Base-by-base conservation (phyloP, 2,113 vertebrate species). In the Datnioides undecimradiatus region DNA sequence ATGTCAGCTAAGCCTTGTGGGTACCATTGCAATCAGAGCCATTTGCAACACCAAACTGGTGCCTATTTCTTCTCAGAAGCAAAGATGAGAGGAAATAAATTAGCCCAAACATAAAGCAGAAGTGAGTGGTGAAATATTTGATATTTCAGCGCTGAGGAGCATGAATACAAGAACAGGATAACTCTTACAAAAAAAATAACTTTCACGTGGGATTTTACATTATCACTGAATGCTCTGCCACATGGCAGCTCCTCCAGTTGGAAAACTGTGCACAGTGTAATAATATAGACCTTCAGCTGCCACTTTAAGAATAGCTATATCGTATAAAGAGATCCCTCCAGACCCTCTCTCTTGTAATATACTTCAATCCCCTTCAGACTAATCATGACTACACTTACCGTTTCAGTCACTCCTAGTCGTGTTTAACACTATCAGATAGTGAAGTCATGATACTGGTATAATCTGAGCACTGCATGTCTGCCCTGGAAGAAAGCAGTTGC, bases 401-500 rank as follows among this genome's bases (percentile, higher is more conserved):
- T 55, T 68, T 59, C 14, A 31, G 57, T 45, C 40, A 40, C 52
- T 81, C 31, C 27, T 17, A 12, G 36, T n/a, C 27, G 34, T 59
- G 11, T 2, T 40, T 16, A 40, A 17, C 19, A 17, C 25, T 40
- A 48, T 46, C 52, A 63, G 21, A 79, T 8, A 82, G 38, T 46
- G 29, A 67, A 36, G 25, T 54, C 3, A 43, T 63, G 34, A 79
- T 33, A 59, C 16, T 27, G 55, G 55, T 85, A 75, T 79, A 71
- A 82, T 76, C 21, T 5, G 48, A 76, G 29, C 41, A 41, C 46
- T 77, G 54, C 71, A 79, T 36, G 62, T 66, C 41, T 72, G 72
- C 70, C 69, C 55, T 79, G 60, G 48, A 65, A 88, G 83, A 82
- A 70, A 76, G 73, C 31, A 62, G 70, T 80, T n/a, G n/a, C 83